phyloP scores from a whole-genome alignment of 2,797 vertebrate genomes.

The Chromis chromis region DNA sequence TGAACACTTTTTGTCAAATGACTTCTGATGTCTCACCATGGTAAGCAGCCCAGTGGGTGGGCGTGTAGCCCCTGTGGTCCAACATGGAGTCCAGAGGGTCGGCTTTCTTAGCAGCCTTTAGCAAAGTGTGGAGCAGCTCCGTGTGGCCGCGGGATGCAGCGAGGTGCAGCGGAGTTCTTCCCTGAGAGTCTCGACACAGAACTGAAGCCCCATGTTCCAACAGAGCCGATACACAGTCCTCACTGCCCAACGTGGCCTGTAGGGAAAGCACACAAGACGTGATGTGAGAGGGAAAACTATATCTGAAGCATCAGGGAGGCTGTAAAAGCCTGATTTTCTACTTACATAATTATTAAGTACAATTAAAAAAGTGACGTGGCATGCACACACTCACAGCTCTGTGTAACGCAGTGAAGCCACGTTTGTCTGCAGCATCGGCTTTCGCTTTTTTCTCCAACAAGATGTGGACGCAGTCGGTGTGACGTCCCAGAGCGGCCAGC shows the following conservation, averaged over 20 bases:
- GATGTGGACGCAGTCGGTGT: slow-evolving; percentile 94
- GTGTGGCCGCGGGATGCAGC: slow-evolving; percentile 91
- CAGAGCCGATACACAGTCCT: slow-evolving; percentile 91
- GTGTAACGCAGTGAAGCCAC: slow-evolving; percentile 93
- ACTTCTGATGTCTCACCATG: slow-evolving; percentile 84
- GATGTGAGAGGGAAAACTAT: not conserved
- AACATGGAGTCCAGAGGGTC: slow-evolving; percentile 90
- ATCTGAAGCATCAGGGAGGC: not conserved
- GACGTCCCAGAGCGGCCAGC: slow-evolving; percentile 92
- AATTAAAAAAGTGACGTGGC: not conserved
- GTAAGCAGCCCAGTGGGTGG: slow-evolving; percentile 96
- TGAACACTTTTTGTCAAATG: not conserved
- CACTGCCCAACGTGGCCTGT: slow-evolving; percentile 92
- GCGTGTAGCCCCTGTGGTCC: slow-evolving; percentile 92
- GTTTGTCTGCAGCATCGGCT: slow-evolving; percentile 90
- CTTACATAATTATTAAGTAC: not conserved
- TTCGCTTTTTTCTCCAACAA: slow-evolving; percentile 95
- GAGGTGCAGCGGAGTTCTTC: slow-evolving; percentile 92
- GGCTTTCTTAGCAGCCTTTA: slow-evolving; percentile 88
- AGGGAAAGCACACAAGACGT: slow-evolving; percentile 4
- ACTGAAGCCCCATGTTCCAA: slow-evolving; percentile 94
- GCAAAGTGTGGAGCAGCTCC: slow-evolving; percentile 86
- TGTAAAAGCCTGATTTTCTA: not conserved
- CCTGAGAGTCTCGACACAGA: slow-evolving; percentile 92
- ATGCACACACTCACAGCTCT: slow-evolving; percentile 77